Base-by-base conservation (phyloP, 1,140 invertebrate genomes). In the Drosophila cardini region DNA sequence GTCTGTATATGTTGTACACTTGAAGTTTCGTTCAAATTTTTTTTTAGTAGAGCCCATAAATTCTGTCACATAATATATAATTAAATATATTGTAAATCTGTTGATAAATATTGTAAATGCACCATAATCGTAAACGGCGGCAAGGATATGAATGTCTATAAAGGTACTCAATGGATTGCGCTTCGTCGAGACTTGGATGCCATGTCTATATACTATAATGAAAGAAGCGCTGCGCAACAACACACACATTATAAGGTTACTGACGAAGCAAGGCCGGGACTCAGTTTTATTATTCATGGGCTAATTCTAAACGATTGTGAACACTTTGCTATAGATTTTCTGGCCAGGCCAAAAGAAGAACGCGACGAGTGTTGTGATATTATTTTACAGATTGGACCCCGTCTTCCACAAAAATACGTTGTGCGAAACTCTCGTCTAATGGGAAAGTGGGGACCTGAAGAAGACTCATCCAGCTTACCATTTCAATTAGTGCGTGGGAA, bases 321-420 rank as follows among this genome's bases (percentile, higher is more conserved):
- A 46, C 58, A 89, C 50, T 89, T 89, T 43, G 45, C 48, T 10
- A 80, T 89, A 0, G 68, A 89, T 7, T 89, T 89, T 43, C 8
- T 78, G 1, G 42, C 62, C 0, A 36, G 58, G 3, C 13, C 10
- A 13, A 40, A 50, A 18, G 18, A 7, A 4, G 2, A 76, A 9
- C 0, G 16, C 0, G 40, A 13, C 11, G 11, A 53, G 2, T 16
- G 10, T 2, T 50, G 18, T n/a, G 95, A 97, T 78, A 94, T 96
- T 57, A 95, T 95, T 0, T 92, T 97, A 15, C 96, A 97, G 89
- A 94, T 98, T 57, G 97, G 96, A 82, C 94, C 95, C 1, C 94
- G 96, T 18, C 90, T 96, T 18, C 94, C 94, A 34, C 94, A 95
- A 67, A 93, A 94, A 34, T 95, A 95, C 71, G 94, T 97, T 3